These are phyloP conservation scores for Macrochelys suwanniensis DNA, from an alignment of 2,797 vertebrate species.

Conservation along the genomic window DNA sequence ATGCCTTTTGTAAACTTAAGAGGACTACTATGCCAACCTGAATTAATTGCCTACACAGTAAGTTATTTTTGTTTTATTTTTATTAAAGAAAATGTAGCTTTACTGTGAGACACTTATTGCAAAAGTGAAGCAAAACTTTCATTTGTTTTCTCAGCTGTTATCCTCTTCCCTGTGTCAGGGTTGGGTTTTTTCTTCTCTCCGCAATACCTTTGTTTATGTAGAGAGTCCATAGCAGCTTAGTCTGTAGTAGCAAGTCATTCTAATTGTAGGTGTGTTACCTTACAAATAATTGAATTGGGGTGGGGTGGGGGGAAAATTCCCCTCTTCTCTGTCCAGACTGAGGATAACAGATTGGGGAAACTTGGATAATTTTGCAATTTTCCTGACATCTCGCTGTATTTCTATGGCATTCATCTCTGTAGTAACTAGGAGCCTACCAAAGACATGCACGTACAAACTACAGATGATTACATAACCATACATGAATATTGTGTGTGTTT, in stretches of 20 bases:
- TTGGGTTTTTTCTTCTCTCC: neutral
- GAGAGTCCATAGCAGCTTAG: neutral
- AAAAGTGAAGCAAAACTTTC: conserved; percentile 32
- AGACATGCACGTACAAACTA: neutral
- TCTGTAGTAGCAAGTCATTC: neutral
- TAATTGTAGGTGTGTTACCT: neutral
- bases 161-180: conserved; percentile 22
- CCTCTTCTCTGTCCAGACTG: neutral
- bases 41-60: conserved; percentile 85
- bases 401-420: neutral
- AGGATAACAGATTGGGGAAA: neutral
- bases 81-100: conserved; percentile 41
- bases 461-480: neutral
- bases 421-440: neutral
- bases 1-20: conserved; percentile 83
- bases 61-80: conserved; percentile 68
- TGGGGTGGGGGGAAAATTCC: neutral
- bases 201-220: neutral
- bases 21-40: conserved; percentile 88
- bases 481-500: neutral
- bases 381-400: neutral
- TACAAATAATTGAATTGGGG: neutral
- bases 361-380: neutral
- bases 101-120: conserved; percentile 45
- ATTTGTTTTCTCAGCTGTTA: neutral